phyloP scores from a whole-genome alignment of 1,140 invertebrate genomes.

The Philopotamus ludificatus region DNA sequence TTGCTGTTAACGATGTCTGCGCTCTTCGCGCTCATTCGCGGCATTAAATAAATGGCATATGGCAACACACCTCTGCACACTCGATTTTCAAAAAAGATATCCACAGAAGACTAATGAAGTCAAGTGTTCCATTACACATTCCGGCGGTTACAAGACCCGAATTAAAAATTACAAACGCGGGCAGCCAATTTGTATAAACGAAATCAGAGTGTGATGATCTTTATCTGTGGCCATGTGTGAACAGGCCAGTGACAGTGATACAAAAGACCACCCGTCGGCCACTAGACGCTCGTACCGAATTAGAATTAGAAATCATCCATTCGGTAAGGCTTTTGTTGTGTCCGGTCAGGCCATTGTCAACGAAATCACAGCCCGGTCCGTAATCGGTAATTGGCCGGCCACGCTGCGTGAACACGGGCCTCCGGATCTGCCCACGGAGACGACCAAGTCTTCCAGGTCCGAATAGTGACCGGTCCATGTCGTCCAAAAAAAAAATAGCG shows the following conservation, averaged over 20 bases:
- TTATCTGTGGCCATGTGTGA: background rate
- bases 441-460: background rate
- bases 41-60: too few relatives aligned
- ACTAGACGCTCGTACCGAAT: background rate
- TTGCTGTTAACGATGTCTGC: too few relatives aligned
- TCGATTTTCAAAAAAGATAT: too few relatives aligned
- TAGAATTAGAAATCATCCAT: conserved; percentile 11
- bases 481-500: too few relatives aligned
- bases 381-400: conserved; percentile 6
- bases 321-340: conserved; percentile 1
- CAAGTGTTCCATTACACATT: too few relatives aligned
- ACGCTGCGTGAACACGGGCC: background rate
- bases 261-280: conserved; percentile 6
- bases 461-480: background rate
- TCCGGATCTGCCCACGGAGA: background rate
- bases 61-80: too few relatives aligned
- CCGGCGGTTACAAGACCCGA: too few relatives aligned
- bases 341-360: conserved; percentile 5
- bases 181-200: too few relatives aligned
- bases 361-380: background rate
- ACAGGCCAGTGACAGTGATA: background rate
- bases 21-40: too few relatives aligned
- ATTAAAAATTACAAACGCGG: too few relatives aligned
- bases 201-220: background rate
- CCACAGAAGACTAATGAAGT: too few relatives aligned